These are phyloP conservation scores for Neolamprologus brichardi DNA, from an alignment of 2,113 vertebrate species.

Conservation along the genomic window DNA sequence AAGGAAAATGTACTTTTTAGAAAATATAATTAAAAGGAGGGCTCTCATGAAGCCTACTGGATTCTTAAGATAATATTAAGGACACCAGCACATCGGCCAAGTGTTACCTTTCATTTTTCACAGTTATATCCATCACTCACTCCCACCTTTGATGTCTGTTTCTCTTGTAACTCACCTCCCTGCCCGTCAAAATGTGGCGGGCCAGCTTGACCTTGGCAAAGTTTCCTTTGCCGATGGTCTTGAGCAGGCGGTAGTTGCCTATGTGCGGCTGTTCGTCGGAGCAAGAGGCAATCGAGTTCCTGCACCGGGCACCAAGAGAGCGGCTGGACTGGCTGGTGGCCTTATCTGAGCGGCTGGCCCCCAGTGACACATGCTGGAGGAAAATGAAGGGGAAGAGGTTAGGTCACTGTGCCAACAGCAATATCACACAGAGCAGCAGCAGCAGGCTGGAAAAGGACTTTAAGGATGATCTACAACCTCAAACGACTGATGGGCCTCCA, in stretches of 20 bases:
- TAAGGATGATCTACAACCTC: not conserved
- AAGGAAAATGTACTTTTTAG: not conserved
- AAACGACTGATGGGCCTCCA: not conserved
- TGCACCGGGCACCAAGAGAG: constrained; percentile 84
- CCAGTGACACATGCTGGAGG: constrained; percentile 80
- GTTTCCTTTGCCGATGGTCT: constrained; percentile 94
- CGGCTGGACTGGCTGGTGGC: constrained; percentile 87
- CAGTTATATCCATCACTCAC: not conserved
- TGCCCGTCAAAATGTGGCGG: constrained; percentile 85
- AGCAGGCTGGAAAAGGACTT: not conserved
- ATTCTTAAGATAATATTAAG: not conserved
- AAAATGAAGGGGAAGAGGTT: not conserved
- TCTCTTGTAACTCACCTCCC: constrained; percentile 74
- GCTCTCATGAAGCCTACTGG: not conserved
- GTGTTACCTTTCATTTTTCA: not conserved
- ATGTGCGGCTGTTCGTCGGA: constrained; percentile 89
- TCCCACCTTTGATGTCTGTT: not conserved
- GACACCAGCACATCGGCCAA: not conserved
- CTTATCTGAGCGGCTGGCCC: constrained; percentile 84
- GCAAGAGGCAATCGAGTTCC: constrained; percentile 88
- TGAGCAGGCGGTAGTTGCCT: constrained; percentile 88
- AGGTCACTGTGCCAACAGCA: not conserved
- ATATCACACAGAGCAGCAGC: not conserved
- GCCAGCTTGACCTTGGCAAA: constrained; percentile 94
- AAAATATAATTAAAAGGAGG: not conserved